These are phyloP conservation scores for Phrynocephalus guinanensis DNA, from an alignment of 2,797 vertebrate species.

Conservation along the genomic window DNA sequence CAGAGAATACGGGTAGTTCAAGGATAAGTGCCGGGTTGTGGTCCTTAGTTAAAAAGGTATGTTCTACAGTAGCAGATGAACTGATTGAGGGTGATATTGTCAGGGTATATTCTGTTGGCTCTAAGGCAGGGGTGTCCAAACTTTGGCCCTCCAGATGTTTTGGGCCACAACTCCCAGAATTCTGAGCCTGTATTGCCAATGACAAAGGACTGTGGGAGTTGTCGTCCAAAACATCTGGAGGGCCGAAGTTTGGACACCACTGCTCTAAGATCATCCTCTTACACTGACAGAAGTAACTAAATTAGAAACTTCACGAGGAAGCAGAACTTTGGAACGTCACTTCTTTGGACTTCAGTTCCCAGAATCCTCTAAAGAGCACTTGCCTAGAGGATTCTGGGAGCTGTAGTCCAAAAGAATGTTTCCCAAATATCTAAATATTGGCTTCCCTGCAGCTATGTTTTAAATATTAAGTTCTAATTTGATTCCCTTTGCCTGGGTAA, in stretches of 20 bases:
- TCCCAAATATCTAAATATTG: background rate
- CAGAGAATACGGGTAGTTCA: conserved; percentile 27
- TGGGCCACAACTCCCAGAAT: no score
- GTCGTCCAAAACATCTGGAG: no score
- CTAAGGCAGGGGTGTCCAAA: no score
- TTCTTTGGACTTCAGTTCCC: background rate
- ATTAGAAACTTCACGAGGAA: background rate
- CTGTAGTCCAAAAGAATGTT: background rate
- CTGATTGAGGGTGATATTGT: background rate
- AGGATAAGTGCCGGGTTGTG: background rate
- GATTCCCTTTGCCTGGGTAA: background rate
- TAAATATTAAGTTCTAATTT: background rate
- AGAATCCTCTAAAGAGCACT: background rate
- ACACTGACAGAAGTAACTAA: conserved; percentile 4
- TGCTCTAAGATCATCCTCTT: background rate
- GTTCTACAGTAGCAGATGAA: conserved; percentile 32
- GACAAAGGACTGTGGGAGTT: no score
- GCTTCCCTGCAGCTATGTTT: background rate
- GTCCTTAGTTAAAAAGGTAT: conserved; percentile 2
- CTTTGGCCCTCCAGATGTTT: no score
- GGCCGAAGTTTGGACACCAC: no score
- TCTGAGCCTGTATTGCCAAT: no score
- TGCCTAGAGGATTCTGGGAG: background rate
- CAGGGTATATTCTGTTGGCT: background rate
- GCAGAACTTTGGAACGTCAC: background rate